phyloP scores from a whole-genome alignment of 2,113 vertebrate species.

The Falcunculus frontatus region DNA sequence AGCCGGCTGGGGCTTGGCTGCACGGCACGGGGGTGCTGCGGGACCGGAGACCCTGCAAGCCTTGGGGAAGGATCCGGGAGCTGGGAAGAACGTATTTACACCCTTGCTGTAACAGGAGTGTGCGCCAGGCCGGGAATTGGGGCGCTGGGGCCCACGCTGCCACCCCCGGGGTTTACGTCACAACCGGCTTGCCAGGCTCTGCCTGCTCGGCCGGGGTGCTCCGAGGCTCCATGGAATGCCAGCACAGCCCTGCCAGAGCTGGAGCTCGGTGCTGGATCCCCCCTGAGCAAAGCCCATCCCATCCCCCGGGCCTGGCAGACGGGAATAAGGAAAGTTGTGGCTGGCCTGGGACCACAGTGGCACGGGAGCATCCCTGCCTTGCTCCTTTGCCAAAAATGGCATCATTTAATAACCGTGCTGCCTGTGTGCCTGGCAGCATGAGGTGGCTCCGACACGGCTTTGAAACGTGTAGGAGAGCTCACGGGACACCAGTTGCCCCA shows the following conservation, averaged over 20 bases:
- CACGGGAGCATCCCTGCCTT: not conserved
- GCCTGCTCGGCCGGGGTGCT: not conserved
- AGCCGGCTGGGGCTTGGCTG: accelerated
- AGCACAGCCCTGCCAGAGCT: not conserved
- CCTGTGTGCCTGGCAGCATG: no score
- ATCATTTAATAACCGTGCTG: not conserved
- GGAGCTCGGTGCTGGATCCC: accelerated
- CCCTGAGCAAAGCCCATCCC: not conserved
- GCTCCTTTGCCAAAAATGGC: accelerated
- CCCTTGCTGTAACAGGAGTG: not conserved
- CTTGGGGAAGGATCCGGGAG: not conserved
- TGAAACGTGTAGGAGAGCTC: not conserved
- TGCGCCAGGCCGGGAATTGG: not conserved
- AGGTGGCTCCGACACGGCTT: accelerated
- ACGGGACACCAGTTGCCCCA: accelerated
- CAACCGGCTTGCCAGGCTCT: constrained; percentile 8
- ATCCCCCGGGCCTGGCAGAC: not conserved
- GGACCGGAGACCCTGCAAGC: accelerated
- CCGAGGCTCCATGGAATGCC: accelerated
- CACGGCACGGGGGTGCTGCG: accelerated
- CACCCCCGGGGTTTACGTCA: not conserved
- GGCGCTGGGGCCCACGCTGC: not conserved
- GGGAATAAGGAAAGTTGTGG: accelerated
- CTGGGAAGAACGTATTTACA: not conserved
- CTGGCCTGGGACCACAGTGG: accelerated